phyloP scores from a whole-genome alignment of 2,113 vertebrate species.

The Acrocephalus kingi region DNA sequence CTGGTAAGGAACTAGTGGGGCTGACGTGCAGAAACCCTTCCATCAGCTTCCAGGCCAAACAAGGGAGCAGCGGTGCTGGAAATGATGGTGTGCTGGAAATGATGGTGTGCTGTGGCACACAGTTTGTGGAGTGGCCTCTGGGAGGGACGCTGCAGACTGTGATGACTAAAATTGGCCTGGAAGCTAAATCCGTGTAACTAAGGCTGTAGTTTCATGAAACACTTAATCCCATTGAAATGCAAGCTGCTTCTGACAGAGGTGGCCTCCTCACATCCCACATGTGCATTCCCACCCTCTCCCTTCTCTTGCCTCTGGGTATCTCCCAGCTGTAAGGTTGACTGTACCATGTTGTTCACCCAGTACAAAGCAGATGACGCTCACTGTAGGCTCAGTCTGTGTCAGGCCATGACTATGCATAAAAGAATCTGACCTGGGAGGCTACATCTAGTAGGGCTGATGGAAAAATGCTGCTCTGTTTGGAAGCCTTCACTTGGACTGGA shows the following conservation, averaged over 20 bases:
- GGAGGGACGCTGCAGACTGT: neutral
- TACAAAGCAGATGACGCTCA: fast-evolving
- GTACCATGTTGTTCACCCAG: neutral
- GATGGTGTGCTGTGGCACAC: neutral
- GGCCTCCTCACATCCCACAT: neutral
- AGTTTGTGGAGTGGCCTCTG: neutral
- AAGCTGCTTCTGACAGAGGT: neutral
- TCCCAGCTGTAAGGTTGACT: fast-evolving
- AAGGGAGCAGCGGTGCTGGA: neutral
- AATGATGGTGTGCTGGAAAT: neutral
- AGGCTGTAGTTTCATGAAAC: neutral
- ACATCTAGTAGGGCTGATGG: neutral
- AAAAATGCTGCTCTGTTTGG: neutral
- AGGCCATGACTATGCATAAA: neutral
- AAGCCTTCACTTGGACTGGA: neutral
- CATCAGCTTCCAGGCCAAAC: neutral
- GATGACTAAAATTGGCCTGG: neutral
- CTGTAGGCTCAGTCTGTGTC: neutral
- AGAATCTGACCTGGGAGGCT: neutral
- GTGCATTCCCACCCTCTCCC: neutral
- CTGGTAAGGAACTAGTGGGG: neutral
- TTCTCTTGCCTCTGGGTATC: neutral
- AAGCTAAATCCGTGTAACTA: neutral
- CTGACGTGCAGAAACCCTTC: neutral
- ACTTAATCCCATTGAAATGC: neutral